Conservation (phyloP, 2,888 invertebrate species). For the Alentia gelatinosa region DNA sequence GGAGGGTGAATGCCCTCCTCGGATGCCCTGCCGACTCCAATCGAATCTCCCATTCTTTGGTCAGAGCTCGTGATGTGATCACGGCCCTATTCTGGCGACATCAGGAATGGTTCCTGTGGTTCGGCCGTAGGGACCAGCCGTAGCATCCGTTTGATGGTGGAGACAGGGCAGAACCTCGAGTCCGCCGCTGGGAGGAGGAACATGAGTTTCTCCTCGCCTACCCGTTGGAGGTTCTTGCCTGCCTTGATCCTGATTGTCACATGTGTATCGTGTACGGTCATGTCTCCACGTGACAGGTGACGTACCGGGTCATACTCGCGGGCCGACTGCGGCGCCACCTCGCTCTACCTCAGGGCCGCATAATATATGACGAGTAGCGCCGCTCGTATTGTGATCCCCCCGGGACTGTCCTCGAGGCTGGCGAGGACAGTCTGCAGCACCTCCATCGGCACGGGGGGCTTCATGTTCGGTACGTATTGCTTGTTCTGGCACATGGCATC, state of each 20-base stretch:
- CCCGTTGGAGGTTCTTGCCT: not conserved
- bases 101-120: not conserved
- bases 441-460: not conserved
- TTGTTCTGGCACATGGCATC: not conserved
- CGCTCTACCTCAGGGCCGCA: not conserved
- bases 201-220: not conserved
- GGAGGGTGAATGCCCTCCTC: not conserved
- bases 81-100: not conserved
- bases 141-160: not conserved
- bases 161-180: not conserved
- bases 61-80: not conserved
- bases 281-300: not conserved
- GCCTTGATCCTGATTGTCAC: not conserved
- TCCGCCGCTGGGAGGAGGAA: not conserved
- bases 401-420: not conserved
- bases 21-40: too few relatives aligned
- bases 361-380: not conserved
- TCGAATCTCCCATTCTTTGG: not conserved
- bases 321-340: not conserved
- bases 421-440: not conserved
- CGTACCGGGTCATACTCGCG: not conserved
- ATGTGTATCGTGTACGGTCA: not conserved
- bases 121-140: not conserved
- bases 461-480: not conserved
- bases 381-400: not conserved